Evolutionary conservation across 2,888 invertebrate genomes (phyloP), one percentile per base, ranked within the genome.

Genomic region (Synanthedon vespiformis): DNA sequence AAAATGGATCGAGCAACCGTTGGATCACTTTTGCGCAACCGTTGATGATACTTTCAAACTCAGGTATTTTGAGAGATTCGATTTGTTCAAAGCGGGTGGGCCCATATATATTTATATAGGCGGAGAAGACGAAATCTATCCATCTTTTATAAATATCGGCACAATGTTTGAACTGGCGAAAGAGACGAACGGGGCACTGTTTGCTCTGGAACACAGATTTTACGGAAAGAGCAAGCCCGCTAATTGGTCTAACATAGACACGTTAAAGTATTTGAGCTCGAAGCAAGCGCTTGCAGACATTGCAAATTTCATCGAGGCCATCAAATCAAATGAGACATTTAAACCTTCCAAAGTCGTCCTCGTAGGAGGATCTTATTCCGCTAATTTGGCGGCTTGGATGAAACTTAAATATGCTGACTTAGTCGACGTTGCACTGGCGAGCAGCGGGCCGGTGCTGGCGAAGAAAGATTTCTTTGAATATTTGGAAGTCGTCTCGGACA

Each of bases 311-410:
- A 53, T 86, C 48, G 56, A 61, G 53, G 51, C 50, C 40, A 69
- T 84, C 8, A 79, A 77, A 65, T 57, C 57, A n/a, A 55, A 56
- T 13, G 60, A 67, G 0, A 53, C 59, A 16, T 82, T 67, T 57
- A 61, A 59, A 3, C 58, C 59, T 2, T 80, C 83, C 1, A 83
- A 84, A 67, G 72, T 84, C 0, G 77, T 86, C 0, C 72, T 80
- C 2, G 65, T 85, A 18, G 86, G 85, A 40, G 83, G 84, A 10
- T 85, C 84, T 3, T 85, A 86, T 53, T 68, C 83, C 2, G 85
- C 80, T 6, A 86, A 83, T 53, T 70, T 86, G 57, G 85, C 86
- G 18, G 81, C 80, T 1, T 85, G 85, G 85, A 73, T 83, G 70
- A 76, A 66, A 58, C 57, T 79, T 2, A 49, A 78, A 0, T 84